Conservation (phyloP, 1,140 invertebrate genomes). For the Euschistus heros region DNA sequence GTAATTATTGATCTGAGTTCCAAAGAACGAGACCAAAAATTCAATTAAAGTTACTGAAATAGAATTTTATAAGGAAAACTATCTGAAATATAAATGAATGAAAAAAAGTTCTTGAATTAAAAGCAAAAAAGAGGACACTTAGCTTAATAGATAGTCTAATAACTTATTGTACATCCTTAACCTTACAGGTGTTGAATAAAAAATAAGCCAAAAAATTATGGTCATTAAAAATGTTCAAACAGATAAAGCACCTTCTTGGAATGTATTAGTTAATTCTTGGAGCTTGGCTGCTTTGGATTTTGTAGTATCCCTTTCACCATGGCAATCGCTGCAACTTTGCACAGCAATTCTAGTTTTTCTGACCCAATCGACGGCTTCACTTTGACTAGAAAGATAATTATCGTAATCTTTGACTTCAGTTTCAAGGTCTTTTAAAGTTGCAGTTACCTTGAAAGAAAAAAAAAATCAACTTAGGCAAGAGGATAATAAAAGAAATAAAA, state of each 20-base stretch:
- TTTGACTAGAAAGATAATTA: slow-evolving; percentile 68
- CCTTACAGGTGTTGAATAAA: too few species aligned
- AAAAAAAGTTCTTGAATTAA: too few species aligned
- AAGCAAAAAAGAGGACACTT: too few species aligned
- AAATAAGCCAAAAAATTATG: not conserved
- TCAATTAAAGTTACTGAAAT: too few species aligned
- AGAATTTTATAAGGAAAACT: too few species aligned
- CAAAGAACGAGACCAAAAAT: too few species aligned
- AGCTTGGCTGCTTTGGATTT: slow-evolving; percentile 62
- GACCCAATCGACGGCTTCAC: slow-evolving; percentile 79
- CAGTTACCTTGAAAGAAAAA: slow-evolving; percentile 25
- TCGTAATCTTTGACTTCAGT: slow-evolving; percentile 79
- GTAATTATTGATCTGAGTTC: too few species aligned
- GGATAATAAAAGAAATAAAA: not conserved
- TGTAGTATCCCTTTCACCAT: slow-evolving; percentile 66
- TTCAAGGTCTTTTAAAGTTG: slow-evolving; percentile 37
- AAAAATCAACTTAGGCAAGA: not conserved
- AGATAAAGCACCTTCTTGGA: slow-evolving; percentile 36
- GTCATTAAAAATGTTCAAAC: not conserved
- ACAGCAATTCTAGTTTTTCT: slow-evolving; percentile 68
- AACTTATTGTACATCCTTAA: too few species aligned
- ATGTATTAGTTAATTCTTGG: slow-evolving; percentile 50
- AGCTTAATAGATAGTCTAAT: too few species aligned
- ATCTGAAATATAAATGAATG: too few species aligned
- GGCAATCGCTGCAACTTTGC: slow-evolving; percentile 72